Evolutionary conservation across 2,797 vertebrate genomes (phyloP), one percentile per base, ranked within the genome.

Genomic region (Lutjanus argentimaculatus): DNA sequence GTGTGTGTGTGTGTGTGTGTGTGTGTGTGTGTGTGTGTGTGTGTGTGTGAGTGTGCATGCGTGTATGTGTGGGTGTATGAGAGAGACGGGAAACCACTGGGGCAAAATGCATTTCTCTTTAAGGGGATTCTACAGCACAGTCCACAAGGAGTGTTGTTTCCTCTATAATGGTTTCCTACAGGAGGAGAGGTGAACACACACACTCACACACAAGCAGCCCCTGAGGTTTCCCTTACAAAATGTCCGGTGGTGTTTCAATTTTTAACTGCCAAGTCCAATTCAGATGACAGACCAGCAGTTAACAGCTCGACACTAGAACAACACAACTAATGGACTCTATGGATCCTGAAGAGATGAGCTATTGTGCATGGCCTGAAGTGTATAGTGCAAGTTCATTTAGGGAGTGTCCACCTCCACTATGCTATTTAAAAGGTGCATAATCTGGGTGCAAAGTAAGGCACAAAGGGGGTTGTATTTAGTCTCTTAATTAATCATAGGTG

Each of bases 91-190:
- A 67, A 3, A 53, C 6, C 17, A 52, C 8, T 6, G 71, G 45
- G 62, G 66, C 19, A 36, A 68, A 53, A 75, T 48, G 2, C 45
- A 36, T 36, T 22, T 56, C 53, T 57, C 1, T 62, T 25, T 64
- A 48, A 48, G 22, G 46, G 21, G 62, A 36, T 36, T 36, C 30
- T 36, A 36, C 30, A 36, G 30, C 30, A 30, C 25, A 30, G n/a
- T n/a, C n/a, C n/a, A n/a, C n/a, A n/a, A n/a, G n/a, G n/a, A 69
- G 12, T 45, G 21, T 11, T n/a, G 30, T 66, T 86, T 65, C 69
- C 52, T 69, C 16, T 57, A 4, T 9, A 61, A 58, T 17, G 55
- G 40, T 53, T 57, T 72, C 62, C 66, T 21, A 19, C 15, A 36
- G 13, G 55, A 61, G 46, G 25, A 67, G 57, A 62, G 46, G 14